phyloP scores from a whole-genome alignment of 2,888 invertebrate species.

The Molanna angustata region DNA sequence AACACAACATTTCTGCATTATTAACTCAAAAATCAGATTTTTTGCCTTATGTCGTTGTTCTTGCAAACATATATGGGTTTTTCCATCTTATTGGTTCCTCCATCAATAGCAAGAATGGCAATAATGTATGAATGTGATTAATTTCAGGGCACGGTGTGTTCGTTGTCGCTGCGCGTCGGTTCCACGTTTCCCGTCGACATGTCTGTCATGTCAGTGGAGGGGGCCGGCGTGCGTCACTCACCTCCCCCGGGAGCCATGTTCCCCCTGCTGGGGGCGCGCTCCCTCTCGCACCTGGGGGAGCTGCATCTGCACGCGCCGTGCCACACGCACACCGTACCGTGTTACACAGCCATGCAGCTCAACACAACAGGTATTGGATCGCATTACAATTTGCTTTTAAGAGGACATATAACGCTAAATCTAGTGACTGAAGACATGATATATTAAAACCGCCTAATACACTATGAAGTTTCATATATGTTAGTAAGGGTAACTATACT shows the following conservation, averaged over 20 bases:
- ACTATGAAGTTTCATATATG: too few relatives aligned
- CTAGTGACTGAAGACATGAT: too few relatives aligned
- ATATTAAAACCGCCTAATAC: too few relatives aligned
- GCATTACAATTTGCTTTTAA: too few relatives aligned
- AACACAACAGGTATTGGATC: slow-evolving; percentile 64
- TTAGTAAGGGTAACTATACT: too few relatives aligned
- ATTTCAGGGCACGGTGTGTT: slow-evolving; percentile 72
- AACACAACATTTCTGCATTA: too few relatives aligned
- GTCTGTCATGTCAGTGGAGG: slow-evolving; percentile 67
- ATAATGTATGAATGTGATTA: background rate
- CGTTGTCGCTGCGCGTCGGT: slow-evolving; percentile 73
- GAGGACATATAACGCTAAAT: too few relatives aligned
- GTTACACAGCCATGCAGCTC: slow-evolving; percentile 73
- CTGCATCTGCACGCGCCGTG: slow-evolving; percentile 71
- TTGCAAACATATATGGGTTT: too few relatives aligned
- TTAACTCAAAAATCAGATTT: too few relatives aligned
- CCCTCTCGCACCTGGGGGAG: slow-evolving; percentile 55
- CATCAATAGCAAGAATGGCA: too few relatives aligned
- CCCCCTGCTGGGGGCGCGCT: slow-evolving; percentile 49
- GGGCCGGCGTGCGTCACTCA: slow-evolving; percentile 57
- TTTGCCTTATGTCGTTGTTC: too few relatives aligned
- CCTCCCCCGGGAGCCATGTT: slow-evolving; percentile 41
- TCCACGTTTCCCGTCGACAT: slow-evolving; percentile 79
- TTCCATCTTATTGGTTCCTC: too few relatives aligned
- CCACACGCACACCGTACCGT: slow-evolving; percentile 65